A percentile compares a stretch with the other conserved stretches of the same genome.
phyloP scores from a whole-genome alignment of 1,140 invertebrate genomes.

The Ditylenchus dipsaci region DNA sequence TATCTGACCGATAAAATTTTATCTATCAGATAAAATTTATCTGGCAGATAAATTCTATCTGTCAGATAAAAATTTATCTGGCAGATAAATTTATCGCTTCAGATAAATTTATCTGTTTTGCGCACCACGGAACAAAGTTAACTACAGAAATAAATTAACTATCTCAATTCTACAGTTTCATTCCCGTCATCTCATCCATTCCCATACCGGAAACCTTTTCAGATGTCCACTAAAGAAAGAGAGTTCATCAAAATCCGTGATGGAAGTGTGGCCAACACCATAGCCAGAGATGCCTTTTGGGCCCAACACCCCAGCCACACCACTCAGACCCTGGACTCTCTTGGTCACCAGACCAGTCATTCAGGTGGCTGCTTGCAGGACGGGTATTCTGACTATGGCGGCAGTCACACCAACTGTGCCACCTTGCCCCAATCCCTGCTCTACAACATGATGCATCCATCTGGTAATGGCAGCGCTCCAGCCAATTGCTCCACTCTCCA shows the following conservation, averaged over 20 bases:
- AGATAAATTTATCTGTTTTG: too few relatives aligned
- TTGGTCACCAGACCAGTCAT: neutral
- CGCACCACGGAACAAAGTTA: too few relatives aligned
- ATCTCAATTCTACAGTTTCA: too few relatives aligned
- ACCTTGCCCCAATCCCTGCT: neutral
- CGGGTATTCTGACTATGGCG: neutral
- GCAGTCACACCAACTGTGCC: neutral
- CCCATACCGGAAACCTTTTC: neutral
- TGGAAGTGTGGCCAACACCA: slow-evolving; percentile 40
- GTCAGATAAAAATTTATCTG: too few relatives aligned
- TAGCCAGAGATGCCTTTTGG: slow-evolving; percentile 41
- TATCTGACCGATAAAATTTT: too few relatives aligned
- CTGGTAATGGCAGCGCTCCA: neutral
- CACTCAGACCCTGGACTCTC: slow-evolving; percentile 7
- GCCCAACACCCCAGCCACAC: slow-evolving; percentile 28
- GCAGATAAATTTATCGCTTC: too few relatives aligned
- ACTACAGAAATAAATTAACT: too few relatives aligned
- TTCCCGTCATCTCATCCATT: too few relatives aligned
- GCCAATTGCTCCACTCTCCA: slow-evolving; percentile 26
- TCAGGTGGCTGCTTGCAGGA: neutral
- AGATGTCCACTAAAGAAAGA: slow-evolving; percentile 13
- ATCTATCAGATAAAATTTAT: too few relatives aligned
- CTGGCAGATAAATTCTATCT: too few relatives aligned
- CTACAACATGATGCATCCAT: neutral
- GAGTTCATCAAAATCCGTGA: slow-evolving; percentile 56